phyloP scores from a whole-genome alignment of 2,113 vertebrate genomes.

The Ranitomeya imitator region DNA sequence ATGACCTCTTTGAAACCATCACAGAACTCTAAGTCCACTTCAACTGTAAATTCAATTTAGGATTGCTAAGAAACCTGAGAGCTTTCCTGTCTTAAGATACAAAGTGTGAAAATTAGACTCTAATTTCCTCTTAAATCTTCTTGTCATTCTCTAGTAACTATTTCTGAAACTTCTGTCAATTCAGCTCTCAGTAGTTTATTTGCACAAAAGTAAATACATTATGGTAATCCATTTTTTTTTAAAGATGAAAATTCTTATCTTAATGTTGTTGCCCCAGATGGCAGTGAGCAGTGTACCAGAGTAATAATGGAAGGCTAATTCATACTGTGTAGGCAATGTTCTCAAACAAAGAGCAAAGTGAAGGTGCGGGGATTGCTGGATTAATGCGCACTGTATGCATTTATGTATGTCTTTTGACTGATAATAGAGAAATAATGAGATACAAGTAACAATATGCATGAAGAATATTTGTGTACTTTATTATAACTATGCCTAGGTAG shows the following conservation, averaged over 20 bases:
- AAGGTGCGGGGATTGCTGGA: conserved; percentile 10
- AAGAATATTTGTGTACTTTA: conserved; percentile 2
- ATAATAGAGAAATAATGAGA: conserved; percentile 42
- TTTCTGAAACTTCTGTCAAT: conserved; percentile 33
- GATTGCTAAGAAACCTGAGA: not conserved
- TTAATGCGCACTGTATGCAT: not conserved
- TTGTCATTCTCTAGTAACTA: not conserved
- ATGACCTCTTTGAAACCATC: conserved; percentile 25
- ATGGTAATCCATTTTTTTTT: conserved; percentile 25
- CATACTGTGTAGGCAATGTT: conserved; percentile 9
- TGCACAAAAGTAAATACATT: conserved; percentile 25
- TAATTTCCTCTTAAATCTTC: not conserved
- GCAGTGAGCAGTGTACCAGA: conserved; percentile 8
- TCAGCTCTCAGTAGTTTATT: conserved; percentile 27
- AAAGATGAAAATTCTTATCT: conserved; percentile 18
- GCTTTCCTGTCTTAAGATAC: not conserved
- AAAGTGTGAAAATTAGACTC: not conserved
- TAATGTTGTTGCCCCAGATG: conserved; percentile 16
- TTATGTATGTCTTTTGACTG: conserved; percentile 21
- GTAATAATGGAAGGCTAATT: not conserved
- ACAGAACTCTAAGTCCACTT: conserved; percentile 4
- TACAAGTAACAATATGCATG: conserved; percentile 11
- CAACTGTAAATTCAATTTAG: conserved; percentile 22
- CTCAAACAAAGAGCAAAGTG: conserved; percentile 11
- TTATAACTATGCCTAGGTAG: not conserved